Percentiles rank a stretch among this genome's conserved stretches.
Evolutionary conservation across 2,888 invertebrate species (phyloP).

Genomic region (Gortyna flavago): DNA sequence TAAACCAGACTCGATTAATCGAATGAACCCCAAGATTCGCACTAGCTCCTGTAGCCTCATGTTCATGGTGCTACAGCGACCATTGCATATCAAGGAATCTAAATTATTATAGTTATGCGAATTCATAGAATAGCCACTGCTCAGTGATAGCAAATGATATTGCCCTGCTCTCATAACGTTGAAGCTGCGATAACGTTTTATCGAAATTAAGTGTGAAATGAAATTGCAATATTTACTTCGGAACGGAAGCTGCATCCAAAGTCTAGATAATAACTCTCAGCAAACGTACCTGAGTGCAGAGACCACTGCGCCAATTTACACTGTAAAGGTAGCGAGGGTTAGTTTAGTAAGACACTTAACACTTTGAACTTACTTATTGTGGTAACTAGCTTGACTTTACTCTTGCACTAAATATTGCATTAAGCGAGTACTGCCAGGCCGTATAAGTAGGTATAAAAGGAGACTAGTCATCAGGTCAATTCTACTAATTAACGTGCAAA

Average conservation of each 20-base stretch:
- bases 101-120: not conserved
- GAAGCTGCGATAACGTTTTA: slow-evolving; percentile 3
- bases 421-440: not conserved
- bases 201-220: slow-evolving; percentile 16
- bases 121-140: not conserved
- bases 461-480: not conserved
- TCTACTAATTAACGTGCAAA: no score
- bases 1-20: no score
- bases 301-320: slow-evolving; percentile 40
- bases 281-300: slow-evolving; percentile 21
- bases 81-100: no score
- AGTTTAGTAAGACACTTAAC: slow-evolving; percentile 33
- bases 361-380: slow-evolving; percentile 27
- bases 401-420: slow-evolving; percentile 1
- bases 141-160: slow-evolving; percentile 3
- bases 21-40: no score
- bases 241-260: slow-evolving; percentile 6
- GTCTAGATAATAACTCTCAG: slow-evolving; percentile 24
- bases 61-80: no score
- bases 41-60: no score
- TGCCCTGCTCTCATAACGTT: slow-evolving; percentile 8
- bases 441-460: not conserved
- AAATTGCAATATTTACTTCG: slow-evolving; percentile 16
- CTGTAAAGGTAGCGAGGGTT: slow-evolving; percentile 25
- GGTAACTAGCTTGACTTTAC: slow-evolving; percentile 19